Base-by-base conservation (phyloP, 2,797 vertebrate species). In the Delichon dasypus region DNA sequence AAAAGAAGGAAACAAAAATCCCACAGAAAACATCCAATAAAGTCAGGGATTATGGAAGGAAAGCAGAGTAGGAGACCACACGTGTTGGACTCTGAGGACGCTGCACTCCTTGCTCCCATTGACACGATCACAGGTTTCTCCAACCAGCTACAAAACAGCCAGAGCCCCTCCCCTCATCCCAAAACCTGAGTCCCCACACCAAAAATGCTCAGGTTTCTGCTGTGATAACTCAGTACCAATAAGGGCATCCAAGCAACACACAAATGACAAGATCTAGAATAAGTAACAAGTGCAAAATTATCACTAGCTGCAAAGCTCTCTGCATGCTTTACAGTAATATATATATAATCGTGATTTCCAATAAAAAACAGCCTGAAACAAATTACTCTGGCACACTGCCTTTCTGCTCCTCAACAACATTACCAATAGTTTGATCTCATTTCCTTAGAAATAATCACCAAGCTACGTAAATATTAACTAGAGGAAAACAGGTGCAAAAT, bases 131-230 rank as follows among this genome's bases (percentile, higher is more conserved):
- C 34, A 58, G 34, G 29, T 22, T 19, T 42, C 34, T 67, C 50
- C 60, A n/a, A 14, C 8, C 16, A 36, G 22, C n/a, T 45, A 51
- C 13, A 21, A 0, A 0, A 48, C 9, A 42, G 44, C 14, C 68
- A 40, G 19, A 73, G 50, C 57, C 66, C 65, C 48, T 60, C 16
- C 42, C 53, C 45, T 73, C 53, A 42, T 60, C 29, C 44, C 64
- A 62, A 30, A 18, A 86, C 11, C 10, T 0, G 36, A 93, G 70
- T 70, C 64, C 60, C 90, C 88, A 80, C 80, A 93, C 67, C 54
- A 95, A 84, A 97, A 91, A 66, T 8, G 19, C 70, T 82, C 34
- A 70, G n/a, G 48, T 94, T 93, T 95, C 79, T 93, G 62, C 80
- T n/a, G 5, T 10, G 21, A 13, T 51, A 95, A 80, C 22, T 81